Evolutionary conservation across 2,113 vertebrate species (phyloP).

Genomic region (Tragelaphus buxtoni): DNA sequence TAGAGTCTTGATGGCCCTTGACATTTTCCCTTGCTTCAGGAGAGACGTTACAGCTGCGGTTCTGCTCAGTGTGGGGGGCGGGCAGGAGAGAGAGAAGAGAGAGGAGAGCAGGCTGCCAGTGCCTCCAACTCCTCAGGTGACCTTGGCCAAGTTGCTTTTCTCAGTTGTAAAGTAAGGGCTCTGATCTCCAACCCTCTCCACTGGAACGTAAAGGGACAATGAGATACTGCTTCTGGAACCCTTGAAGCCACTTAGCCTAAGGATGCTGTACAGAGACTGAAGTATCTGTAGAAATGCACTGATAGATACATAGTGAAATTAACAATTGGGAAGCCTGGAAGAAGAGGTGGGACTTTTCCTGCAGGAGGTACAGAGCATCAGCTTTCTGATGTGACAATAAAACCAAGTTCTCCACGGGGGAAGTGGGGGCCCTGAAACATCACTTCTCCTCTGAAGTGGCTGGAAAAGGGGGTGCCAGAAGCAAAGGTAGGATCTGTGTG

Average conservation of each 20-base stretch:
- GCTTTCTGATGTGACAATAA: neutral
- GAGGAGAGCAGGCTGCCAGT: neutral
- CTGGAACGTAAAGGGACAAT: neutral
- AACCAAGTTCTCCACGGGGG: neutral
- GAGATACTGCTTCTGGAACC: neutral
- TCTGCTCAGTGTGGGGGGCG: neutral
- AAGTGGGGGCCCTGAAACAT: neutral
- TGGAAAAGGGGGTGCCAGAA: neutral
- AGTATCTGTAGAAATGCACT: neutral
- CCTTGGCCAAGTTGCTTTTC: conserved; percentile 39
- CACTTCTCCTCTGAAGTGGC: neutral
- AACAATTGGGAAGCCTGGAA: neutral
- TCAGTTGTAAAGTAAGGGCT: neutral
- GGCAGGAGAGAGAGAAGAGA: neutral
- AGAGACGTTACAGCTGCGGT: neutral
- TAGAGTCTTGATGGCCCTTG: conserved; percentile 45
- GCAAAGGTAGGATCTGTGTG: neutral
- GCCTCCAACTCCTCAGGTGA: neutral
- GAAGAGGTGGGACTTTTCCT: neutral
- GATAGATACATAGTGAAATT: neutral
- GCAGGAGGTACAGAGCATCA: neutral
- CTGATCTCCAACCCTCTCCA: neutral
- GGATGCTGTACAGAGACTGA: neutral
- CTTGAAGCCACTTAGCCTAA: conserved; percentile 2
- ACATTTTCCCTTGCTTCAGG: conserved; percentile 46